These are phyloP conservation scores for Phoenicopterus ruber DNA, from an alignment of 2,113 vertebrate genomes.

Conservation along the genomic window DNA sequence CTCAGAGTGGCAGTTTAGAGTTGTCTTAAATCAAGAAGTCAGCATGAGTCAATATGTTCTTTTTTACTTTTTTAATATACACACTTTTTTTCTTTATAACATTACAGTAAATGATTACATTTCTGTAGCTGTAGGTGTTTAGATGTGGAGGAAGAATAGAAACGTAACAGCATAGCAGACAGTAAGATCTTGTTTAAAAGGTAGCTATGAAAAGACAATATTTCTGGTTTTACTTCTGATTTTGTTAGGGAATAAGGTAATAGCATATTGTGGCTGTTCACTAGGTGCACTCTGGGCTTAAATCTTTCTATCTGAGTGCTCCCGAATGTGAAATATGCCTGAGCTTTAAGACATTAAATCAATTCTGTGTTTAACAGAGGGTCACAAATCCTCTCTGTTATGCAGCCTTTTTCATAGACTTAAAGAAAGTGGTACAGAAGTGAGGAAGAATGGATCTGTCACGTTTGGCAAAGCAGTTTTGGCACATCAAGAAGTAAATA, in stretches of 20 bases:
- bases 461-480: neutral
- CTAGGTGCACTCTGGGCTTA: neutral
- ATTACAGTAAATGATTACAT: neutral
- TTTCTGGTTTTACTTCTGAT: neutral
- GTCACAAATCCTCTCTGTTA: neutral
- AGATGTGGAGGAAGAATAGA: neutral
- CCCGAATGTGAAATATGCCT: neutral
- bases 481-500: neutral
- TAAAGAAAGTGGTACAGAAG: neutral
- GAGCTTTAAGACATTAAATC: neutral
- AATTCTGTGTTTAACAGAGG: neutral
- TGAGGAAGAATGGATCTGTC: neutral
- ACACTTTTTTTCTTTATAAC: neutral
- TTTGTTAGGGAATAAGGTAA: neutral
- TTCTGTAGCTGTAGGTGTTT: neutral
- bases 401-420: neutral
- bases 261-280: neutral
- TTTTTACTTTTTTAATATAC: neutral
- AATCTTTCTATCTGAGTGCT: neutral
- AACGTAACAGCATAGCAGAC: neutral
- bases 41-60: neutral
- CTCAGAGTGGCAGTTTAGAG: neutral
- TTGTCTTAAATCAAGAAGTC: neutral
- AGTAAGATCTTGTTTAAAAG: neutral
- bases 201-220: neutral